Percentiles rank a stretch among this genome's conserved stretches.
phyloP scores from a whole-genome alignment of 1,140 invertebrate genomes.

The Lethocerus indicus region DNA sequence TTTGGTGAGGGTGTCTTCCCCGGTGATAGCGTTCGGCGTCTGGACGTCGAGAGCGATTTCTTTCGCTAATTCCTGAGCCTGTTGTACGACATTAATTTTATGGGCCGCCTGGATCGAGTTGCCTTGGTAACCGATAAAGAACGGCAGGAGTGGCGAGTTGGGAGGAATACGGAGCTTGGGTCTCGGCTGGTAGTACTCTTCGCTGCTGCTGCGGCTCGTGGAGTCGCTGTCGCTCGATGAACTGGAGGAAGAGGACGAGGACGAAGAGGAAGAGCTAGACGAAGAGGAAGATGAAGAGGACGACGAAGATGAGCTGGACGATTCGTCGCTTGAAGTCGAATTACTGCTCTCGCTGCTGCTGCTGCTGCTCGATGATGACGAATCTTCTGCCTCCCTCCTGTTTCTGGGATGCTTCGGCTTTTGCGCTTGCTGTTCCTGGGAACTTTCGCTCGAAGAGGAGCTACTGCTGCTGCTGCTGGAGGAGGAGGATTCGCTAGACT shows the following conservation, averaged over 20 bases:
- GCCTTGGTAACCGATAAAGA: constrained; percentile 30
- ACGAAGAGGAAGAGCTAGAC: constrained; percentile 5
- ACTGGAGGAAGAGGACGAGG: constrained; percentile 13
- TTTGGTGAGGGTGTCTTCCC: constrained; percentile 29
- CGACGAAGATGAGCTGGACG: constrained; percentile 7
- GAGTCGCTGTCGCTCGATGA: neutral
- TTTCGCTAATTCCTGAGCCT: constrained; percentile 28
- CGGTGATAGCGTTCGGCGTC: constrained; percentile 32
- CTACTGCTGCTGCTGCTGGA: neutral
- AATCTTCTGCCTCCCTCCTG: neutral
- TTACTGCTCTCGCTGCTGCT: neutral
- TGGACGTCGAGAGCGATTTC: constrained; percentile 37
- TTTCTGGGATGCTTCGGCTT: neutral
- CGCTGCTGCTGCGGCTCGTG: constrained; percentile 19
- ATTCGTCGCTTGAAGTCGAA: neutral
- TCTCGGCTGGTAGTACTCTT: constrained; percentile 23
- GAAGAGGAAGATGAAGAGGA: constrained; percentile 11
- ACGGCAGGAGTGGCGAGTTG: constrained; percentile 28
- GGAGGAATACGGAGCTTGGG: constrained; percentile 27
- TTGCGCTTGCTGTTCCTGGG: neutral
- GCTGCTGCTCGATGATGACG: neutral
- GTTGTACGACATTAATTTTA: constrained; percentile 23
- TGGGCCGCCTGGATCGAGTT: constrained; percentile 21
- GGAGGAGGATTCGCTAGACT: too few species aligned
- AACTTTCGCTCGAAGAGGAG: neutral